Evolutionary conservation across 2,797 vertebrate species (phyloP), one percentile per base, ranked within the genome.

Genomic region (Poecilia picta): DNA sequence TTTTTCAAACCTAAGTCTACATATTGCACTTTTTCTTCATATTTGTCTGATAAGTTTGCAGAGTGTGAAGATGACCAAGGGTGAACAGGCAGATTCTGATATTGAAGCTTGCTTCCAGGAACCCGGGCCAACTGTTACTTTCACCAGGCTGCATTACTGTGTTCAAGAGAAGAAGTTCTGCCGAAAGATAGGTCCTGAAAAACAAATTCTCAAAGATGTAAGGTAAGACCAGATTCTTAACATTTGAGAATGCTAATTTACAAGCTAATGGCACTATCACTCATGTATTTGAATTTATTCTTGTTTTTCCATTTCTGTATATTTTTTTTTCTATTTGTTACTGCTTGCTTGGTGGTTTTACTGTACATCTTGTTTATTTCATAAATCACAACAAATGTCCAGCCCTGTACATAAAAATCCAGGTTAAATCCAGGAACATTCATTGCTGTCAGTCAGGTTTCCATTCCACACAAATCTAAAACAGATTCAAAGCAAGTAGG

Each of bases 201-300:
- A 93, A 87, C 77, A 78, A 36, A 95, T 96, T 84, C 94, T 96
- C 25, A 95, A 89, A 84, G 85, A 94, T 85, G 93, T 96, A 64
- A 95, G 96, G 96, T 95, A 91, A 43, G 93, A 75, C 7, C 47
- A 6, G 20, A 49, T 57, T 28, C 2, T 66, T 25, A 28, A 13
- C 13, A 2, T 31, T 36, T 70, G 3, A 64, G 62, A 70, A 25
- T 72, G 39, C 62, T 25, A 31, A 39, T 33, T 62, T 62, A 62
- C 16, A 62, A 16, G 33, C 6, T 62, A 25, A 5, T 39, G 25
- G 2, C 46, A 72, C 45, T 7, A 8, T 41, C 5, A n/a, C 18
- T 36, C 5, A 49, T 36, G 15, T 53, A 36, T 36, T 33, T 23
- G 7, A 20, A 73, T 36, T 31, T 5, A 62, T 62, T 0, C 31